Evolutionary conservation across 2,797 vertebrate species (phyloP).

Genomic region (Synaphobranchus kaupii): DNA sequence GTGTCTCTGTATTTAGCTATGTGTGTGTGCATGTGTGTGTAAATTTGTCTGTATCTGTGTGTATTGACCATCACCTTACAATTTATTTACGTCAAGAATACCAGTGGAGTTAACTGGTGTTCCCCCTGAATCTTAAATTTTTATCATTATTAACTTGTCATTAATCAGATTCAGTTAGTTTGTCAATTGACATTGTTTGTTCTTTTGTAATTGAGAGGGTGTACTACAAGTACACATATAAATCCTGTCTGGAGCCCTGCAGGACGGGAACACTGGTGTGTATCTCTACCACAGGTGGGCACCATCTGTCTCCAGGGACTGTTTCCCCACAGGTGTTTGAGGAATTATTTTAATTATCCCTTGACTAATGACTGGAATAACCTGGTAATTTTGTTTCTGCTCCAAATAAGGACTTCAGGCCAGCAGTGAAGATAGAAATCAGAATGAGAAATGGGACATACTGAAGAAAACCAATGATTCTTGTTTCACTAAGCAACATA

Average conservation of each 20-base stretch:
- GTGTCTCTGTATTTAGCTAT: too few species aligned
- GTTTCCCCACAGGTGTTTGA: constrained; percentile 7
- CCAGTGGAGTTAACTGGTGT: background rate
- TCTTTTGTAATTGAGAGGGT: background rate
- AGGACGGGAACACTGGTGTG: background rate
- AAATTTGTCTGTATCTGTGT: too few species aligned
- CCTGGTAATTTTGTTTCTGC: background rate
- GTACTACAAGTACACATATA: background rate
- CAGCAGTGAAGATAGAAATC: background rate
- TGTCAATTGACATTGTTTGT: background rate
- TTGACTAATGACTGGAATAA: constrained; percentile 16
- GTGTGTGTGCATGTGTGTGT: too few species aligned
- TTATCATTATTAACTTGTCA: background rate
- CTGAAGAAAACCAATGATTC: background rate
- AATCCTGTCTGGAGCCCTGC: background rate
- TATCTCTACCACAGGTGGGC: background rate
- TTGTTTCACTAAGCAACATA: background rate
- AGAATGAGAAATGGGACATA: background rate
- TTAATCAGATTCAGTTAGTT: constrained; percentile 11
- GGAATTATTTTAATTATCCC: constrained; percentile 2
- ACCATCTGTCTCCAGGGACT: background rate
- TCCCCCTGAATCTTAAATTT: background rate
- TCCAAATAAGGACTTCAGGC: constrained; percentile 21
- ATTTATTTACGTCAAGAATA: background rate
- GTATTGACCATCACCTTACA: background rate